phyloP scores from a whole-genome alignment of 2,113 vertebrate genomes.

The Cavia aperea region DNA sequence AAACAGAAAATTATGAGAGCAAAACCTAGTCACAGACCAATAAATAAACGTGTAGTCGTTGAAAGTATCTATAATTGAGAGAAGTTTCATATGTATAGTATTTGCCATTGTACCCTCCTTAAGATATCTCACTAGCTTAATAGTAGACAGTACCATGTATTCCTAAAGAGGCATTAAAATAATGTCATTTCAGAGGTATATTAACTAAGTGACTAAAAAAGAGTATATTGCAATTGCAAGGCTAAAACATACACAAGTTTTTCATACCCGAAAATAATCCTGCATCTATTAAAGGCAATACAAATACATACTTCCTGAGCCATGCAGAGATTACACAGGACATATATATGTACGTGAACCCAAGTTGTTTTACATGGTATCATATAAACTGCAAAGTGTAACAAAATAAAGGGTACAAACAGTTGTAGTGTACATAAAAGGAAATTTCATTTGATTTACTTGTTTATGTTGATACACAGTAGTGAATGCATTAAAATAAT shows the following conservation, averaged over 20 bases:
- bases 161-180: background rate
- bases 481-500: constrained; percentile 3
- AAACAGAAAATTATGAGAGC: background rate
- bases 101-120: background rate
- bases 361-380: background rate
- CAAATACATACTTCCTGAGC: background rate
- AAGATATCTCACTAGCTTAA: constrained; percentile 2
- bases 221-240: background rate
- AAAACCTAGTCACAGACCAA: background rate
- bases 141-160: background rate
- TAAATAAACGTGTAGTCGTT: background rate
- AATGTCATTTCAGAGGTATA: background rate
- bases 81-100: background rate
- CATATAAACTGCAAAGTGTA: constrained; percentile 3
- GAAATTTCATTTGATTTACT: background rate
- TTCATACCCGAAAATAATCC: background rate
- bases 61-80: background rate
- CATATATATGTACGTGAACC: background rate
- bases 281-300: background rate
- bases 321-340: background rate
- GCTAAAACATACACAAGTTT: background rate
- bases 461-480: background rate
- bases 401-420: background rate
- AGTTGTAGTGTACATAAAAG: background rate
- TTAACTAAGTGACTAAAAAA: constrained; percentile 8